These are phyloP conservation scores for Synanthedon tipuliformis DNA, from an alignment of 2,888 invertebrate genomes.

Conservation along the genomic window DNA sequence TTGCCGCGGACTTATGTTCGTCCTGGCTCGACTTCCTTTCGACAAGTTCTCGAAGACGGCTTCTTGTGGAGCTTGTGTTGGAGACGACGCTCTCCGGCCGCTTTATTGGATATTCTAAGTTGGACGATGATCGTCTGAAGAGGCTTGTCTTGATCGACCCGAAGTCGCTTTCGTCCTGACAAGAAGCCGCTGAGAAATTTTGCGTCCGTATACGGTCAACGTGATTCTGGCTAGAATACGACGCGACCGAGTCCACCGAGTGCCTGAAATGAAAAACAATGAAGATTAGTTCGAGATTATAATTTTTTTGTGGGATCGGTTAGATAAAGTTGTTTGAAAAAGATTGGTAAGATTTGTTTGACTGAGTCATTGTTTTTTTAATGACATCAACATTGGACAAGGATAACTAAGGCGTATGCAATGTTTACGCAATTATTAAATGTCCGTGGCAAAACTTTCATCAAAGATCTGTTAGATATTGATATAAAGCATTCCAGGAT, in stretches of 20 bases:
- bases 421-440: background rate
- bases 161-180: conserved; percentile 65
- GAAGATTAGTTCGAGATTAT: conserved; percentile 42
- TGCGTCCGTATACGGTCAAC: conserved; percentile 70
- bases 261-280: conserved; percentile 58
- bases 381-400: background rate
- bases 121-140: conserved; percentile 60
- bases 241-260: conserved; percentile 71
- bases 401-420: background rate
- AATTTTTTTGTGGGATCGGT: conserved; percentile 20
- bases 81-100: conserved; percentile 63
- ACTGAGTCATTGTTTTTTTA: conserved; percentile 30
- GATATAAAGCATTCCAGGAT: conserved; percentile 11
- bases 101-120: conserved; percentile 53
- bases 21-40: conserved; percentile 66
- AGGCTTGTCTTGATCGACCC: conserved; percentile 65
- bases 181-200: conserved; percentile 68
- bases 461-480: conserved; percentile 2
- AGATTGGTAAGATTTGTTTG: conserved; percentile 33
- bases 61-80: conserved; percentile 64
- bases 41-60: conserved; percentile 65
- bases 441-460: background rate
- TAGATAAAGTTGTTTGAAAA: conserved; percentile 45
- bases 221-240: conserved; percentile 72
- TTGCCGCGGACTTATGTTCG: conserved; percentile 59